A percentile compares a stretch with the other conserved stretches of the same genome.
phyloP scores from a whole-genome alignment of 2,888 invertebrate genomes.

The Caenorhabditis sp. region DNA sequence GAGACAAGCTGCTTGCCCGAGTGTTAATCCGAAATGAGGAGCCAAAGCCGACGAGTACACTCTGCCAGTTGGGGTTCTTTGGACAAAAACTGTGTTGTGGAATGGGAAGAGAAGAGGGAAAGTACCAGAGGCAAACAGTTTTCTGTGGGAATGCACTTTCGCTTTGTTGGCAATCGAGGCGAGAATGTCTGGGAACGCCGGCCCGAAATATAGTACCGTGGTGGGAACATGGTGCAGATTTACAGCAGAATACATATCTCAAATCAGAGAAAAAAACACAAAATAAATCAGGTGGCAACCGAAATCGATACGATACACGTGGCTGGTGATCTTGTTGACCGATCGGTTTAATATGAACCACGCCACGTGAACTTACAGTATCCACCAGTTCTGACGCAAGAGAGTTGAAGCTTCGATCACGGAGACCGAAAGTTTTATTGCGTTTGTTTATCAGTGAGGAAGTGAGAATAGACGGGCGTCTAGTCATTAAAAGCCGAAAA shows the following conservation, averaged over 20 bases:
- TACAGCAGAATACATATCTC: slow-evolving; percentile 12
- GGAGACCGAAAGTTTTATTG: slow-evolving; percentile 15
- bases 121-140: slow-evolving; percentile 52
- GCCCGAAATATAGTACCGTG: slow-evolving; percentile 17
- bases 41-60: slow-evolving; percentile 51
- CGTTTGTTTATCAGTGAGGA: not conserved
- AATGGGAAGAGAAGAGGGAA: slow-evolving; percentile 10
- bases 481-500: not conserved
- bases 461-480: not conserved
- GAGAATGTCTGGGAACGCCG: slow-evolving; percentile 12
- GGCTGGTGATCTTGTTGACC: slow-evolving; percentile 12
- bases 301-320: slow-evolving; percentile 13
- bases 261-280: slow-evolving; percentile 5
- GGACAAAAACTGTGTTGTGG: slow-evolving; percentile 38
- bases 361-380: slow-evolving; percentile 38
- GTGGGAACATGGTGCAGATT: slow-evolving; percentile 17
- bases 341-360: slow-evolving; percentile 30
- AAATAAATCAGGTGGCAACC: not conserved
- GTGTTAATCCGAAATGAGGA: slow-evolving; percentile 38
- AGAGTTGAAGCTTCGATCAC: slow-evolving; percentile 4
- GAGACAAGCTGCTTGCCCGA: slow-evolving; percentile 26
- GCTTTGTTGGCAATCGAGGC: not conserved
- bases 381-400: slow-evolving; percentile 1
- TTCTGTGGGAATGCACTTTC: slow-evolving; percentile 17
- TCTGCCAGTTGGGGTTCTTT: slow-evolving; percentile 50